Conservation (phyloP, 1,140 invertebrate species). For the Rhizoglyphus robini region DNA sequence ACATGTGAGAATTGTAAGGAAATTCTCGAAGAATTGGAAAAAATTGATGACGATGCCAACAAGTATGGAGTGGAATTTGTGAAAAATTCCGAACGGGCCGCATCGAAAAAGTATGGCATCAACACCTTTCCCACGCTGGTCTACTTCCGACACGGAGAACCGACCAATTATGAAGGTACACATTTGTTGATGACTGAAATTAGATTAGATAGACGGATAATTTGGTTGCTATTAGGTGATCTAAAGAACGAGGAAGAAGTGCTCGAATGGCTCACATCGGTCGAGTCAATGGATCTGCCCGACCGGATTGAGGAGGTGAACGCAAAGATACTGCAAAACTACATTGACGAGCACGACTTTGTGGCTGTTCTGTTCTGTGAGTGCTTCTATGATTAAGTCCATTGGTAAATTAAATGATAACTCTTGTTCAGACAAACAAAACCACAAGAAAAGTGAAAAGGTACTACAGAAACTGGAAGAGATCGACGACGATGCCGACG, state of each 20-base stretch:
- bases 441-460: slow-evolving; percentile 79
- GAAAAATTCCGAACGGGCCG: slow-evolving; percentile 86
- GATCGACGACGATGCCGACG: slow-evolving; percentile 89
- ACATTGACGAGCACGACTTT: slow-evolving; percentile 78
- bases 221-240: too few relatives aligned
- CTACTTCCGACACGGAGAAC: slow-evolving; percentile 72
- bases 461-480: slow-evolving; percentile 70
- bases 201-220: slow-evolving; percentile 64
- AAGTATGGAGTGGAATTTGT: slow-evolving; percentile 85
- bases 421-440: slow-evolving; percentile 59
- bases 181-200: slow-evolving; percentile 66
- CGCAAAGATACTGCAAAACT: slow-evolving; percentile 72
- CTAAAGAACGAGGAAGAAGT: slow-evolving; percentile 81
- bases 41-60: slow-evolving; percentile 86
- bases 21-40: slow-evolving; percentile 78
- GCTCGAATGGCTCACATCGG: slow-evolving; percentile 76
- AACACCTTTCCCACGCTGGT: slow-evolving; percentile 83
- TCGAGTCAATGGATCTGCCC: slow-evolving; percentile 86
- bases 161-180: slow-evolving; percentile 41
- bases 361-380: slow-evolving; percentile 89
- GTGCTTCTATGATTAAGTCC: slow-evolving; percentile 35
- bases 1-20: slow-evolving; percentile 68
- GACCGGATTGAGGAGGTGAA: slow-evolving; percentile 91
- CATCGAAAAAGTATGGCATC: slow-evolving; percentile 86
- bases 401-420: not conserved